Evolutionary conservation across 1,140 invertebrate species (phyloP).

Genomic region (Meloidogyne chitwoodi): DNA sequence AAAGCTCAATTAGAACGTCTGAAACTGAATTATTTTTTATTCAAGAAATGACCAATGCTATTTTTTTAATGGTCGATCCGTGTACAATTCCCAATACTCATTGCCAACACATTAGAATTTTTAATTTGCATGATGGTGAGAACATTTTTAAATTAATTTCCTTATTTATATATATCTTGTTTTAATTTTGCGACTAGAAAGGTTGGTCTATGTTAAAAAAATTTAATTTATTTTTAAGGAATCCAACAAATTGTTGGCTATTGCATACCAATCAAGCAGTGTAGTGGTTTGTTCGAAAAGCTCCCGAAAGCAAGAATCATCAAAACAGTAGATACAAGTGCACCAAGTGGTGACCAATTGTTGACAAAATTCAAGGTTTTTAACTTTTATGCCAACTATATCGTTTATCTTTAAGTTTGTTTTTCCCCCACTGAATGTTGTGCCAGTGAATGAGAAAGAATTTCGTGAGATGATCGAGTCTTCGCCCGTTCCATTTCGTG

Average conservation of each 20-base stretch:
- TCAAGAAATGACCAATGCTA: background rate
- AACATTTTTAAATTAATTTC: background rate
- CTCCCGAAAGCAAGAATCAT: background rate
- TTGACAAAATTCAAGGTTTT: constrained; percentile 9
- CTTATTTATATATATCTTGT: background rate
- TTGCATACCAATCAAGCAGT: constrained; percentile 6
- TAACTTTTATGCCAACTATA: background rate
- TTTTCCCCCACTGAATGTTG: constrained; percentile 9
- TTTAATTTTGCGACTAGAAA: background rate
- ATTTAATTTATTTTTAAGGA: background rate
- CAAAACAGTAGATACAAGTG: constrained; percentile 1
- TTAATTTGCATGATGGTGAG: background rate
- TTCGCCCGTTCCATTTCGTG: background rate
- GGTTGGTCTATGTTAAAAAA: background rate
- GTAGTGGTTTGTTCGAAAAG: background rate
- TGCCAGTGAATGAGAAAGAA: constrained; percentile 5
- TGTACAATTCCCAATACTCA: background rate
- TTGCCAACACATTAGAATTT: background rate
- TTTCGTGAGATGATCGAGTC: constrained; percentile 6
- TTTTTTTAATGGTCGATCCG: background rate
- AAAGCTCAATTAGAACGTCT: background rate
- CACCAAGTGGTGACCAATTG: constrained; percentile 1
- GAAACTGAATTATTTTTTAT: background rate
- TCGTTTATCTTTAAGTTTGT: background rate
- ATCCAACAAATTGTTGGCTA: constrained; percentile 21